phyloP scores from a whole-genome alignment of 2,113 vertebrate genomes.

The Dromaius novaehollandiae region DNA sequence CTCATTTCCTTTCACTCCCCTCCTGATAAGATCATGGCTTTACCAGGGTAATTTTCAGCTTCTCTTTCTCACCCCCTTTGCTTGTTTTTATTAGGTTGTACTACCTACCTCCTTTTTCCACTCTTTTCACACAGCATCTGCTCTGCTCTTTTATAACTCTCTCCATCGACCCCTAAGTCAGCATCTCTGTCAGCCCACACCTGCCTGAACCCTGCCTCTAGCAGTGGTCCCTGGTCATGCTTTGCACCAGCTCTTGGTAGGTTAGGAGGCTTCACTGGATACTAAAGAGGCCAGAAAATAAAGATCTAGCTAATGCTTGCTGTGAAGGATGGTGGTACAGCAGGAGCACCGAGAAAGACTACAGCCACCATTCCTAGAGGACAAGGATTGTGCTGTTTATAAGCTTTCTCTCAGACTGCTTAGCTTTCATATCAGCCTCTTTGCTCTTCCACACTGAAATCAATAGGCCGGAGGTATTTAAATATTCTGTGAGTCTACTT shows the following conservation, averaged over 20 bases:
- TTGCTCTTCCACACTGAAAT: neutral
- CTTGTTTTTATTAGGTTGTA: neutral
- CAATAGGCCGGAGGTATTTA: neutral
- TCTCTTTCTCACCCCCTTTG: neutral
- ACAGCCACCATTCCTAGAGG: accelerated
- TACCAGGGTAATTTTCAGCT: neutral
- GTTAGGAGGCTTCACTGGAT: neutral
- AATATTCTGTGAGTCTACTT: neutral
- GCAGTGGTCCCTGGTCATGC: too few species aligned
- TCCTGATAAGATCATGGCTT: neutral
- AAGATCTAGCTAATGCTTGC: neutral
- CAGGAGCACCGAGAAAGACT: accelerated
- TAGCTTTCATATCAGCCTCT: neutral
- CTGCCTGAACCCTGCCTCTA: neutral
- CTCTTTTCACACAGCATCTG: neutral
- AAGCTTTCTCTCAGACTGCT: neutral
- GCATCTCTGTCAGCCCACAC: accelerated
- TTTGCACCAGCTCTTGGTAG: neutral
- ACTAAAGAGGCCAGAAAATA: neutral
- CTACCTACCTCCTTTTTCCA: neutral
- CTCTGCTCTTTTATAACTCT: neutral
- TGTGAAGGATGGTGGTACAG: accelerated
- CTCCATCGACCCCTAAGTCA: neutral
- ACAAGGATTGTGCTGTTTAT: neutral
- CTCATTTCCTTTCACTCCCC: neutral